Evolutionary conservation across 2,113 vertebrate species (phyloP).

Genomic region (Tupaia chinensis): DNA sequence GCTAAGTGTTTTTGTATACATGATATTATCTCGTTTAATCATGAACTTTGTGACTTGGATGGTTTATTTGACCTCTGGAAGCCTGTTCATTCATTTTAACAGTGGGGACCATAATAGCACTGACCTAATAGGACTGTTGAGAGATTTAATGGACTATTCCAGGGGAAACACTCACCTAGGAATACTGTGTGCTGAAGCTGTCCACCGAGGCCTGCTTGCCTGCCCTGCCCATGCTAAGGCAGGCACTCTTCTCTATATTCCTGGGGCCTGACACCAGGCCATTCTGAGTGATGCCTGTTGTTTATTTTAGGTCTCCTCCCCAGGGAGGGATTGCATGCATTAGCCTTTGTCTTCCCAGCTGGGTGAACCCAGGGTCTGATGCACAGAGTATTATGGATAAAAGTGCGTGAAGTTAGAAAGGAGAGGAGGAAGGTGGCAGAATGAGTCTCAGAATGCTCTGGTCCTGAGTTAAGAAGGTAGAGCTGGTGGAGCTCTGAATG

Average conservation of each 20-base stretch:
- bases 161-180: neutral
- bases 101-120: neutral
- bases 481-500: neutral
- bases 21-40: neutral
- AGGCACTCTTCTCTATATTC: neutral
- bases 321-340: neutral
- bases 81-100: neutral
- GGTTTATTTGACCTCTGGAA: neutral
- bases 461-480: neutral
- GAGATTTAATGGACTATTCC: neutral
- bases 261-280: neutral
- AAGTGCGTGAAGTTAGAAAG: neutral
- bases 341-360: neutral
- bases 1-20: neutral
- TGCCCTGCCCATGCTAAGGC: too few species aligned
- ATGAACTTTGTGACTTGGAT: neutral
- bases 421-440: neutral
- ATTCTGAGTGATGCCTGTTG: fast-evolving
- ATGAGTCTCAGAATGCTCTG: neutral
- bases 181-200: neutral
- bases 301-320: neutral
- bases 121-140: neutral
- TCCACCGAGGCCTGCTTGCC: neutral
- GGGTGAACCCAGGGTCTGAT: neutral
- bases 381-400: neutral